A percentile compares a stretch with the other conserved stretches of the same genome.
Conservation (phyloP, 2,113 vertebrate genomes). For the Ranitomeya variabilis region DNA sequence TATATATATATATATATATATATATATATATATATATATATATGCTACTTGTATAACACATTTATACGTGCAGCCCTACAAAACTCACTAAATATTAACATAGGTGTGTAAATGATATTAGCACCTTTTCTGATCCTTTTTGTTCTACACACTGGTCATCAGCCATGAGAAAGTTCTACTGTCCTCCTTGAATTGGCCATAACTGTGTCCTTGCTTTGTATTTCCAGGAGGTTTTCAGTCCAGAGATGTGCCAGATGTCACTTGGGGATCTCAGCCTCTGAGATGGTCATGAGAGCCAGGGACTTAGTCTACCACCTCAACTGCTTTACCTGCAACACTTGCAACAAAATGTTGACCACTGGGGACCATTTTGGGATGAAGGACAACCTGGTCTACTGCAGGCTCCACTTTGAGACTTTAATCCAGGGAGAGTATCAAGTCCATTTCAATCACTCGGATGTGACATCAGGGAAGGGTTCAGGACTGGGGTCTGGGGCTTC, state of each 20-base stretch:
- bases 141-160: not conserved
- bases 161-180: not conserved
- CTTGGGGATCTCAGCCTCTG: constrained; percentile 98
- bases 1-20: too few species aligned
- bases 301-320: constrained; percentile 98
- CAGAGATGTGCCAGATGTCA: constrained; percentile 97
- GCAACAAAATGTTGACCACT: constrained; percentile 98
- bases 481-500: constrained; percentile 81
- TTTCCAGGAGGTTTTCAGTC: constrained; percentile 95
- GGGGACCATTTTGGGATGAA: constrained; percentile 99
- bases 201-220: constrained; percentile 55
- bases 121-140: not conserved
- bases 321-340: constrained; percentile 97
- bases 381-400: constrained; percentile 98
- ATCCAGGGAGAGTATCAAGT: constrained; percentile 95
- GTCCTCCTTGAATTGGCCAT: constrained; percentile 11
- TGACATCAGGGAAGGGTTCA: constrained; percentile 84
- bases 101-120: not conserved
- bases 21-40: too few species aligned
- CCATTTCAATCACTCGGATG: constrained; percentile 93
- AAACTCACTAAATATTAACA: not conserved
- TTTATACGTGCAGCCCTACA: not conserved
- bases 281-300: constrained; percentile 99
- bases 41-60: too few species aligned
- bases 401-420: constrained; percentile 97